phyloP scores from a whole-genome alignment of 2,888 invertebrate genomes.

The Cosmia trapezina region DNA sequence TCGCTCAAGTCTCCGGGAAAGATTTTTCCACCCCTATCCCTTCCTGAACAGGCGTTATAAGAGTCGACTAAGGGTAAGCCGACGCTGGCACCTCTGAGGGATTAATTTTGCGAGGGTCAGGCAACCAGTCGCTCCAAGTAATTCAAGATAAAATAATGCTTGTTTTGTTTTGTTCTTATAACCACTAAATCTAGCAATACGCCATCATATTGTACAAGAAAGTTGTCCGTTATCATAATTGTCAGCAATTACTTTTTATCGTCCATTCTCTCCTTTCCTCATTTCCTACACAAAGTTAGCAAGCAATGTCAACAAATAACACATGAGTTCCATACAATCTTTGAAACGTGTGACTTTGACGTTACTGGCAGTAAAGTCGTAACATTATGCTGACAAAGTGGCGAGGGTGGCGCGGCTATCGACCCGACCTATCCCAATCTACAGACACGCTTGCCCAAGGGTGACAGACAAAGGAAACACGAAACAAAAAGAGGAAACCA shows the following conservation, averaged over 20 bases:
- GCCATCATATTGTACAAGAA: conserved; percentile 14
- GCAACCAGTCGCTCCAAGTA: background rate
- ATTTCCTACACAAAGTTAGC: conserved; percentile 38
- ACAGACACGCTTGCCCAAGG: conserved; percentile 68
- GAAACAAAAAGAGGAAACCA: conserved; percentile 33
- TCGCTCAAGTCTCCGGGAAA: conserved; percentile 22
- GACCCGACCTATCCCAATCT: conserved; percentile 84
- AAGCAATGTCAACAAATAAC: conserved; percentile 42
- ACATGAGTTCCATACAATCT: conserved; percentile 40
- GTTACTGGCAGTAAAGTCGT: conserved; percentile 50
- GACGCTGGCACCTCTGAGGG: background rate
- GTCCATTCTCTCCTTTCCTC: conserved; percentile 24
- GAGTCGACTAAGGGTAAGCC: conserved; percentile 26
- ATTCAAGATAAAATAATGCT: conserved; percentile 10
- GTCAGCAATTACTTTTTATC: conserved; percentile 25
- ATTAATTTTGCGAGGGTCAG: conserved; percentile 26
- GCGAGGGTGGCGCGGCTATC: conserved; percentile 70
- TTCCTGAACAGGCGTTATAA: conserved; percentile 37
- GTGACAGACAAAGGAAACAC: conserved; percentile 60
- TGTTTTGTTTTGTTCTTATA: background rate
- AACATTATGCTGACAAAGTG: conserved; percentile 50
- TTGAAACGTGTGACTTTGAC: conserved; percentile 45
- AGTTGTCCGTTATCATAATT: conserved; percentile 25
- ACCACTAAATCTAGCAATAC: conserved; percentile 7
- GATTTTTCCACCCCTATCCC: conserved; percentile 25